Evolutionary conservation across 1,140 invertebrate species (phyloP).

Genomic region (Drosophila tani): DNA sequence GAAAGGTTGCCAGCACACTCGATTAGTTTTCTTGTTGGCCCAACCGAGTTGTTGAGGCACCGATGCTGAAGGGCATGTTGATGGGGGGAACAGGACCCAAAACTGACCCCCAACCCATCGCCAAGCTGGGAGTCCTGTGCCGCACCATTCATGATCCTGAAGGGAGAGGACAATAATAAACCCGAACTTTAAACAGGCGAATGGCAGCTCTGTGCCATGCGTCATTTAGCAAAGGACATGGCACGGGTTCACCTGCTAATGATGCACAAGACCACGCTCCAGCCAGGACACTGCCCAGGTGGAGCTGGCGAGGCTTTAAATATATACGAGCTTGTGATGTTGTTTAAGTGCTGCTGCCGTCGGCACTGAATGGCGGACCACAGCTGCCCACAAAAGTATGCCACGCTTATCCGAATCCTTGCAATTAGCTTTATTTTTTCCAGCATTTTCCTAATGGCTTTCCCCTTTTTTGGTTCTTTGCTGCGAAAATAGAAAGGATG

Average conservation of each 20-base stretch:
- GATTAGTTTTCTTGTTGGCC: slow-evolving; percentile 61
- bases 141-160: background rate
- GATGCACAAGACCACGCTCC: slow-evolving; percentile 35
- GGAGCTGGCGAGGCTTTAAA: slow-evolving; percentile 43
- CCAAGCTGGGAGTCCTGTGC: slow-evolving; percentile 2
- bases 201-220: slow-evolving; percentile 68
- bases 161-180: slow-evolving; percentile 36
- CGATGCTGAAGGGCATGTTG: slow-evolving; percentile 25
- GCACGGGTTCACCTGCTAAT: slow-evolving; percentile 35
- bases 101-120: background rate
- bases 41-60: slow-evolving; percentile 31
- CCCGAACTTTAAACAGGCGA: slow-evolving; percentile 62
- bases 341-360: slow-evolving; percentile 35
- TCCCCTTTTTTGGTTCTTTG: background rate
- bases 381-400: slow-evolving; percentile 51
- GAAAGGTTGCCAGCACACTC: slow-evolving; percentile 53
- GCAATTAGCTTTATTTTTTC: slow-evolving; percentile 57
- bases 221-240: slow-evolving; percentile 60
- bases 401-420: slow-evolving; percentile 41
- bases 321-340: slow-evolving; percentile 68
- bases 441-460: slow-evolving; percentile 37
- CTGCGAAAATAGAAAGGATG: background rate
- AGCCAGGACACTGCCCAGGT: slow-evolving; percentile 13
- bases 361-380: slow-evolving; percentile 9
- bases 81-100: slow-evolving; percentile 15